These are phyloP conservation scores for Falco columbarius DNA, from an alignment of 2,797 vertebrate genomes.

Conservation along the genomic window DNA sequence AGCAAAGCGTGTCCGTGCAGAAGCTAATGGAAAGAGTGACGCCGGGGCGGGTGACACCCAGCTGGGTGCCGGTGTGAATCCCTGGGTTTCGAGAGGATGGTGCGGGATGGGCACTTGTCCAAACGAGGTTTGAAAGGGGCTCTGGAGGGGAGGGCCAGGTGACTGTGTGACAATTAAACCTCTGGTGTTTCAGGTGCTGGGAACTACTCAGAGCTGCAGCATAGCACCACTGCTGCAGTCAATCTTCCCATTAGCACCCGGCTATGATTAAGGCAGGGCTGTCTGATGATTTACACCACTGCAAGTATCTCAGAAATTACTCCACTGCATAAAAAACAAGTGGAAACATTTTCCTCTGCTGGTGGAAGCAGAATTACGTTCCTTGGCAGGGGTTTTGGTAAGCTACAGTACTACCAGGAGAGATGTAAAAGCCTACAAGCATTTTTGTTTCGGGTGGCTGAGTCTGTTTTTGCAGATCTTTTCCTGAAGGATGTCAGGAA, in stretches of 20 bases:
- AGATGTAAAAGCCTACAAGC: not conserved
- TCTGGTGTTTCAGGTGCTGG: not conserved
- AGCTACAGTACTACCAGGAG: not conserved
- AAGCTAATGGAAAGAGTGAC: not conserved
- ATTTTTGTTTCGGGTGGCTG: not conserved
- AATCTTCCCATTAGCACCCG: not conserved
- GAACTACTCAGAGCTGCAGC: not conserved
- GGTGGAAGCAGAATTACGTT: not conserved
- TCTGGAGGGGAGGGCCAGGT: not conserved
- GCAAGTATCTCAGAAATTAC: not conserved
- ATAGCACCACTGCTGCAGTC: not conserved
- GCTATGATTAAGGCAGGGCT: not conserved
- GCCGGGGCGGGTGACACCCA: not conserved
- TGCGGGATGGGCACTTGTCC: fast-evolving
- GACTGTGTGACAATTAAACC: not conserved
- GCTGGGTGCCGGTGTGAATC: not conserved
- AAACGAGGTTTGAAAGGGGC: not conserved
- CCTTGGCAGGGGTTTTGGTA: not conserved
- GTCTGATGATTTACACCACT: not conserved
- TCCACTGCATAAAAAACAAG: not conserved
- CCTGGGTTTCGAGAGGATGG: fast-evolving
- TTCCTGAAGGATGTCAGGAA: not conserved
- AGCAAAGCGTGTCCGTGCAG: fast-evolving
- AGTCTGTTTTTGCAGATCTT: not conserved
- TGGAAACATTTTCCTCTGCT: not conserved